Evolutionary conservation across 2,888 invertebrate genomes (phyloP).

Genomic region (Drosophila peninsularis): DNA sequence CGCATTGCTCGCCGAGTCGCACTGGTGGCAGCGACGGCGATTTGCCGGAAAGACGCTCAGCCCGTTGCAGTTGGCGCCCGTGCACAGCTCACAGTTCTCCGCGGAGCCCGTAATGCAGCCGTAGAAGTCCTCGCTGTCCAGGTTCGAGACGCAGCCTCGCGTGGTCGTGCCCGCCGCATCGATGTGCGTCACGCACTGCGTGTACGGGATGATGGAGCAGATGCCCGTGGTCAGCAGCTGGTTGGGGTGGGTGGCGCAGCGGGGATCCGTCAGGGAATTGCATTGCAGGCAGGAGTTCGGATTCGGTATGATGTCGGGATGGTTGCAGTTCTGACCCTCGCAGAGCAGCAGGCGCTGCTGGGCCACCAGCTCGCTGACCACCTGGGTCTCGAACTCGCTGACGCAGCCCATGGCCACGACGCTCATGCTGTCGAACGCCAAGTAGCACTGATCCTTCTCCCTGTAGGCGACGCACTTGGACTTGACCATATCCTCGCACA

Average conservation of each 20-base stretch:
- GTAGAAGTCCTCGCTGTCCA: slow-evolving; percentile 64
- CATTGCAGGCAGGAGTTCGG: slow-evolving; percentile 73
- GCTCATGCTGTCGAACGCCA: slow-evolving; percentile 55
- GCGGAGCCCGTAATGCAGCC: slow-evolving; percentile 65
- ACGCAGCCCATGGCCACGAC: slow-evolving; percentile 79
- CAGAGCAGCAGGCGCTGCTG: slow-evolving; percentile 73
- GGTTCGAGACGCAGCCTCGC: slow-evolving; percentile 74
- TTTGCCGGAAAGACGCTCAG: slow-evolving; percentile 68
- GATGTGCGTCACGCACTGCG: slow-evolving; percentile 77
- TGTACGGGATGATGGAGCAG: slow-evolving; percentile 75
- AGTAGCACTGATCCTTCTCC: slow-evolving; percentile 75
- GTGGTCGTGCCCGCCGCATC: slow-evolving; percentile 67
- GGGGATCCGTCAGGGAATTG: slow-evolving; percentile 65
- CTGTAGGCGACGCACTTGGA: slow-evolving; percentile 68
- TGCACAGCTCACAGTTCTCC: slow-evolving; percentile 69
- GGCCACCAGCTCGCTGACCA: slow-evolving; percentile 63
- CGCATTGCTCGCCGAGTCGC: slow-evolving; percentile 64
- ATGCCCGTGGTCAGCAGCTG: slow-evolving; percentile 47
- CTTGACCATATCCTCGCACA: slow-evolving; percentile 50
- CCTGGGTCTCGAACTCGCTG: slow-evolving; percentile 74
- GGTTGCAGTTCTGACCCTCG: slow-evolving; percentile 75
- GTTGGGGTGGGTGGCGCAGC: slow-evolving; percentile 82
- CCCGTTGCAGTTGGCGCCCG: slow-evolving; percentile 72
- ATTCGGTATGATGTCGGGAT: slow-evolving; percentile 31
- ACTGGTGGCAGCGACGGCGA: slow-evolving; percentile 78